phyloP scores from a whole-genome alignment of 1,140 invertebrate genomes.

The Heliconius eleuchia region DNA sequence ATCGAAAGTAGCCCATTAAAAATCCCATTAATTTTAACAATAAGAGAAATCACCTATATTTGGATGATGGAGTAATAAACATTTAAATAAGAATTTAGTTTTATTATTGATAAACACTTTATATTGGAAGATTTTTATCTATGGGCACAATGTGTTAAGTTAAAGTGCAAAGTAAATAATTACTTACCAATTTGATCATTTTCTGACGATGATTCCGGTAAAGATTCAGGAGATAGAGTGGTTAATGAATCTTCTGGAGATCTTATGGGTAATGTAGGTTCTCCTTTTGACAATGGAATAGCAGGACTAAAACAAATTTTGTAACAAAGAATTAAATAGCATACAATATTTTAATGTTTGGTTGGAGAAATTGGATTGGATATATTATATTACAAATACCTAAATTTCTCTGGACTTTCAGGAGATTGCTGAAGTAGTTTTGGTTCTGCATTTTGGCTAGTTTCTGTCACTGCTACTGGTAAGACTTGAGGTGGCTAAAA shows the following conservation, averaged over 20 bases:
- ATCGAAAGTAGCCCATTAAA: no score
- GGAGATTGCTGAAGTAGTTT: constrained; percentile 33
- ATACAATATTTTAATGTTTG: background rate
- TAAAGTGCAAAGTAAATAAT: background rate
- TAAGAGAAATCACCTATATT: no score
- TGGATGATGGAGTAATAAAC: no score
- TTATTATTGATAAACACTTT: background rate
- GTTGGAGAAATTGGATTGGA: background rate
- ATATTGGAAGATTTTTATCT: background rate
- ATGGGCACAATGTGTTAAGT: background rate
- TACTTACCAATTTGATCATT: constrained; percentile 61
- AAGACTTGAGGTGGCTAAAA: constrained; percentile 22
- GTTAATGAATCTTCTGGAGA: constrained; percentile 67
- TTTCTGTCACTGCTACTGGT: constrained; percentile 38
- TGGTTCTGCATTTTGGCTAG: constrained; percentile 30
- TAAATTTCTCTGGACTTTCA: constrained; percentile 54
- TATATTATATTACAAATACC: constrained; percentile 44
- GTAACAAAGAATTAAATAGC: constrained; percentile 10
- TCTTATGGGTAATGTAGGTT: constrained; percentile 72
- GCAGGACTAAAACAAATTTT: constrained; percentile 75
- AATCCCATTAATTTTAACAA: no score
- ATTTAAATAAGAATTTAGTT: no score
- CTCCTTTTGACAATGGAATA: constrained; percentile 82
- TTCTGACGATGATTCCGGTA: constrained; percentile 56
- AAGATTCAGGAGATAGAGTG: constrained; percentile 63